Base-by-base conservation (phyloP, 1,140 invertebrate genomes). In the Lepidurus apus region DNA sequence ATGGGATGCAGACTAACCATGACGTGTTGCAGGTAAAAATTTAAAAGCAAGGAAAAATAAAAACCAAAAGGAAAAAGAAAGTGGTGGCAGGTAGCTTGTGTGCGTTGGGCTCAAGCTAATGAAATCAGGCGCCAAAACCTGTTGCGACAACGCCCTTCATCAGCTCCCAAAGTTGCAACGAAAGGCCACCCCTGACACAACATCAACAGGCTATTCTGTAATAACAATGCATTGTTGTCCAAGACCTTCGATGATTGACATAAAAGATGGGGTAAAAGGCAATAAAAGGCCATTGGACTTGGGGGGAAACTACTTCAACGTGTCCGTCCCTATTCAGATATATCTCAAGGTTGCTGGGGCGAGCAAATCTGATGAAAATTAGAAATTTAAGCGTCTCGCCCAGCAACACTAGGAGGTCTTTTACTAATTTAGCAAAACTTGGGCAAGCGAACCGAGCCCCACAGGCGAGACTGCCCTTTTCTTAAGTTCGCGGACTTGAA, bases 151-250 rank as follows among this genome's bases (percentile, higher is more conserved):
- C 53, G 53, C 53, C 53, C 53, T 65, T 65, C 53, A 65, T 65
- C 53, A 65, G 53, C 53, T 65, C 21, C 53, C 53, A 65, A 34
- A 7, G 53, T 65, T 65, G 53, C 53, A 21, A 65, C 21, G 53
- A 65, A 65, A n/a, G 53, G 53, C 53, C 53, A 65, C 53, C 53
- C 53, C 53, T 65, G 53, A 65, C 53, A 65, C 53, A 65, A 65
- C 53, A 65, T 65, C 53, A 65, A 65, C 53, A 65, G 53, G 53
- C 53, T 21, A 65, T 65, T 65, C 21, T 65, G 17, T 65, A 65
- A 65, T 17, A 65, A 65, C 53, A 65, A 65, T 65, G 53, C 53
- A 65, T 65, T 65, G 53, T 65, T 65, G 53, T 21, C 53, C 53
- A 65, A 65, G 21, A 13, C 53, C 53, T 65, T 65, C 53, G 53